Base-by-base conservation (phyloP, 2,888 invertebrate species). In the Orthosia gracilis region DNA sequence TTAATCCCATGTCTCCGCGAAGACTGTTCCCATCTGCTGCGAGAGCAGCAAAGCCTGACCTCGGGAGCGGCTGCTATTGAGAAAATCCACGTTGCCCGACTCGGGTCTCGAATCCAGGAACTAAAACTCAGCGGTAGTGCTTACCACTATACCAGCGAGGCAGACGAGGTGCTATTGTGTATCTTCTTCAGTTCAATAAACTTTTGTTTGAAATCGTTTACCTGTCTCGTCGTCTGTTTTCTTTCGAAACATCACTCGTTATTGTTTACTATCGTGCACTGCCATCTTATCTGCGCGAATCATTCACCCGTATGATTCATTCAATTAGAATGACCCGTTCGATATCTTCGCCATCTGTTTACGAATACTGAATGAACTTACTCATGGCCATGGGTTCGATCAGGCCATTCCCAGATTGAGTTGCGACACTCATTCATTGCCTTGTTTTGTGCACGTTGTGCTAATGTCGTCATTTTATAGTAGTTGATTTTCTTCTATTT, bases 231-330 rank as follows among this genome's bases (percentile, higher is more conserved):
- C 15, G 15, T 61, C 61, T 47, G 62, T 69, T 69, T 69, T 67
- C 17, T 63, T 64, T 59, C 57, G 50, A 57, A 50, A 45, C 31
- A n/a, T 64, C 18, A 31, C 26, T 59, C 57, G 18, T 57, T 21
- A 12, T 64, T 69, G 72, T 82, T 72, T 58, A 52, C 49, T 55
- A 69, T 66, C 50, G 21, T 54, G 13, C 45, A 63, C 4, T n/a
- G 47, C 17, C n/a, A 76, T 65, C 52, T 72, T 62, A 77, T 71
- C 68, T 71, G 7, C 12, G 31, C 21, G 63, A 78, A 73, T 82
- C 80, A 71, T 83, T 83, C 62, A 63, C 49, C 54, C 55, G 54
- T 54, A 63, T 72, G 66, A 80, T 65, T 82, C 73, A 69, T 69
- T 72, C 65, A 59, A 47, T 75, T 52, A 64, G 5, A 71, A 50